phyloP scores from a whole-genome alignment of 2,888 invertebrate genomes.

The Trachelus tabidus region DNA sequence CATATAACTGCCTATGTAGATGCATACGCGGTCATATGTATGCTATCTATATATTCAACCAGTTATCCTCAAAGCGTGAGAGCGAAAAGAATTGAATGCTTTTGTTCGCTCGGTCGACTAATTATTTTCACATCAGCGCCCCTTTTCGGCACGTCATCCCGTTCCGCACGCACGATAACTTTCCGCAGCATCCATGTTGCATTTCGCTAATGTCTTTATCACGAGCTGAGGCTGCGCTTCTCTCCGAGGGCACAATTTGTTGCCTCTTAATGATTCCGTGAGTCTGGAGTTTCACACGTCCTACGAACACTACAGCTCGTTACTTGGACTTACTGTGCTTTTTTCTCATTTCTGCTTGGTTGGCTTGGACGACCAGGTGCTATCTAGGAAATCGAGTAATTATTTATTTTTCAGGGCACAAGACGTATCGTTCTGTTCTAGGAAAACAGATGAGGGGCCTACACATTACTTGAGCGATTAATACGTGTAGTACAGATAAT shows the following conservation, averaged over 20 bases:
- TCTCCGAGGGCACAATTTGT: constrained; percentile 27
- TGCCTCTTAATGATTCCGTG: constrained; percentile 34
- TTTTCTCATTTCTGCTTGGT: background rate
- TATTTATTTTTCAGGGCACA: background rate
- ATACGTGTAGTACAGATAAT: too few species aligned
- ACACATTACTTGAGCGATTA: background rate
- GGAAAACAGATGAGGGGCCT: background rate
- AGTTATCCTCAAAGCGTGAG: background rate
- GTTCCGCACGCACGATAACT: constrained; percentile 47
- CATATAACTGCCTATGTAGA: background rate
- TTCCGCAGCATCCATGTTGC: constrained; percentile 18
- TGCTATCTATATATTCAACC: background rate
- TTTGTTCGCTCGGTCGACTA: constrained; percentile 31
- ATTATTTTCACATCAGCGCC: constrained; percentile 57
- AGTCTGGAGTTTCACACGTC: constrained; percentile 35
- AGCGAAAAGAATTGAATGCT: background rate
- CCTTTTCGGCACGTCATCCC: constrained; percentile 37
- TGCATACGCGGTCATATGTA: background rate
- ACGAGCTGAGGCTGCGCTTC: constrained; percentile 28
- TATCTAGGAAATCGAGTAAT: background rate
- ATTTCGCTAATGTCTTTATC: constrained; percentile 56
- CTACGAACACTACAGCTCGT: constrained; percentile 12
- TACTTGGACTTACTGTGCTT: background rate
- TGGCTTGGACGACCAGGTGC: background rate
- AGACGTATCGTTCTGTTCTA: background rate